Conservation (phyloP, 2,797 vertebrate genomes). For the Arrhamphus sclerolepis region DNA sequence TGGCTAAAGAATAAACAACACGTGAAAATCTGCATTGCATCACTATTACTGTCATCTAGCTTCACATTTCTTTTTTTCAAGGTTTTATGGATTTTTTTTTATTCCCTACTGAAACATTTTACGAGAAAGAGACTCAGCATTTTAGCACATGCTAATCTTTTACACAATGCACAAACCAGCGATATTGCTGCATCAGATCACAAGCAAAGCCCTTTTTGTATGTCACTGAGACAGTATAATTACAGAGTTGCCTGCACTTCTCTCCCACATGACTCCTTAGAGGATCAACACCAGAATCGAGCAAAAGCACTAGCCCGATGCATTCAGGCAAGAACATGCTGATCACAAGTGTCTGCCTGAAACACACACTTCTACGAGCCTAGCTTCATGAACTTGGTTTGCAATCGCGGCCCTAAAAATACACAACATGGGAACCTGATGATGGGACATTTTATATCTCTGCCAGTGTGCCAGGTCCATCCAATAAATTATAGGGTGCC, state of each 20-base stretch:
- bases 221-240: conserved; percentile 71
- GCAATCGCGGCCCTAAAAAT: conserved; percentile 47
- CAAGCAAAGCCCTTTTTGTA: conserved; percentile 54
- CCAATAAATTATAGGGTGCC: conserved; percentile 1
- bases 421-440: conserved; percentile 14
- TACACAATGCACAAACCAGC: conserved; percentile 16
- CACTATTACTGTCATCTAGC: background rate
- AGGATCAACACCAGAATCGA: conserved; percentile 57
- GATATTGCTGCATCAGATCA: conserved; percentile 42
- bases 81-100: conserved; percentile 2
- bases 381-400: conserved; percentile 12
- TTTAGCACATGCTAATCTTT: conserved; percentile 19
- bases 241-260: conserved; percentile 56
- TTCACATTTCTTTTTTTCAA: background rate
- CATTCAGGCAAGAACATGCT: conserved; percentile 28
- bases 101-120: background rate
- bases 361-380: conserved; percentile 12
- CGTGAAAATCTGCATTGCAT: conserved; percentile 12
- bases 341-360: conserved; percentile 27
- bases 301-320: conserved; percentile 45
- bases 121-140: background rate
- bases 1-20: conserved; percentile 1
- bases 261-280: conserved; percentile 59
- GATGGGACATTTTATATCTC: conserved; percentile 27
- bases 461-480: conserved; percentile 10